phyloP scores from a whole-genome alignment of 2,888 invertebrate genomes.

The Falcaria lacertinaria region DNA sequence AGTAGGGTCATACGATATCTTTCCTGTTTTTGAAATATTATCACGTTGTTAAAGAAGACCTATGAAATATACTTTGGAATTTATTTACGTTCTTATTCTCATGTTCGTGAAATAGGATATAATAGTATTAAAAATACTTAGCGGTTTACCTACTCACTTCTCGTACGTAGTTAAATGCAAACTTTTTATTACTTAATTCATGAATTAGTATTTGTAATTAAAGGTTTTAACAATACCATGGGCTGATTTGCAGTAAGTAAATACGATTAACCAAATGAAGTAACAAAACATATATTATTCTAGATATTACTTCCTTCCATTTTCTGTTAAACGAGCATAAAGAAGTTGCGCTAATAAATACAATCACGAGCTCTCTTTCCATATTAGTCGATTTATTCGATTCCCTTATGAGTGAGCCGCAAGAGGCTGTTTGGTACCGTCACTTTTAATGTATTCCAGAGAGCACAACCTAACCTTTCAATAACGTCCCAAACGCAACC shows the following conservation, averaged over 20 bases:
- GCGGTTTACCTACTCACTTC: too few relatives aligned
- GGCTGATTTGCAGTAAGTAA: too few relatives aligned
- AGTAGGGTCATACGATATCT: slow-evolving; percentile 52
- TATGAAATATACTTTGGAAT: slow-evolving; percentile 48
- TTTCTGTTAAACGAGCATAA: slow-evolving; percentile 15
- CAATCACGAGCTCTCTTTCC: slow-evolving; percentile 21
- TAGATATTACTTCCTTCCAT: slow-evolving; percentile 8
- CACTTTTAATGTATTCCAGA: slow-evolving; percentile 58
- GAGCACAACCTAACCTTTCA: slow-evolving; percentile 56
- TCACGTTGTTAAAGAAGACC: slow-evolving; percentile 57
- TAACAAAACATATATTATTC: too few relatives aligned
- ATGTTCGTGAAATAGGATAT: slow-evolving; percentile 48
- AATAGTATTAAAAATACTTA: slow-evolving; percentile 36
- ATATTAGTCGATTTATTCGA: slow-evolving; percentile 41
- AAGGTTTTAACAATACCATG: too few relatives aligned
- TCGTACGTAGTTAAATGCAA: too few relatives aligned
- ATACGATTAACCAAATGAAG: too few relatives aligned
- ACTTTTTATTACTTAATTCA: too few relatives aligned
- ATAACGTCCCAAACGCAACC: slow-evolving; percentile 49
- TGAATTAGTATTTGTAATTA: too few relatives aligned
- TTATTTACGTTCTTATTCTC: slow-evolving; percentile 44
- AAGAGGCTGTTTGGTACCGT: slow-evolving; percentile 18
- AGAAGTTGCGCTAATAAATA: slow-evolving; percentile 7
- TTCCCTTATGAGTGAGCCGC: slow-evolving; percentile 26
- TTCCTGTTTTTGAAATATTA: slow-evolving; percentile 54